A percentile compares a stretch with the other conserved stretches of the same genome.
phyloP scores from a whole-genome alignment of 2,113 vertebrate species.

The Macaca nemestrina region DNA sequence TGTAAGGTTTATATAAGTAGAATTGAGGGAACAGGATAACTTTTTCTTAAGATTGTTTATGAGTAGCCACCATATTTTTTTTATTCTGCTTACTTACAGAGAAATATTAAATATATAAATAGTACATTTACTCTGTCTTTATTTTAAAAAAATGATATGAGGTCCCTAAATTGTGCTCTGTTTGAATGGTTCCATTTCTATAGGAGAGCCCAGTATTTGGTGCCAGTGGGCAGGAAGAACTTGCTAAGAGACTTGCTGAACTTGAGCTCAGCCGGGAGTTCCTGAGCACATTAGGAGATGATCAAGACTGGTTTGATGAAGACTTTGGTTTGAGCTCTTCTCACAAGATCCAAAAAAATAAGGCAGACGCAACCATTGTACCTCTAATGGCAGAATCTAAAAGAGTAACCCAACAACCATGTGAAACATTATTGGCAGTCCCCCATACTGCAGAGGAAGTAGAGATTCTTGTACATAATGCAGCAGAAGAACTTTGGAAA shows the following conservation, averaged over 20 bases:
- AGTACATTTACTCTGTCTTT: conserved; percentile 39
- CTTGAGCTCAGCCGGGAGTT: conserved; percentile 94
- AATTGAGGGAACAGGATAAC: not conserved
- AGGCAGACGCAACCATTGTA: conserved; percentile 84
- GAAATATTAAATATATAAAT: conserved; percentile 43
- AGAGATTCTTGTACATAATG: conserved; percentile 90
- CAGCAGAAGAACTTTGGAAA: conserved; percentile 93
- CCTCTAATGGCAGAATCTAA: conserved; percentile 86
- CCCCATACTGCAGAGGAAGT: conserved; percentile 91
- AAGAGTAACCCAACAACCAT: conserved; percentile 84
- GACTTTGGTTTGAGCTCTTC: conserved; percentile 97
- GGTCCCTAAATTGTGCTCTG: conserved; percentile 1
- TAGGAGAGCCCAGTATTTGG: conserved; percentile 95
- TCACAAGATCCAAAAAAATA: conserved; percentile 88
- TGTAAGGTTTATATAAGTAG: conserved; percentile 14
- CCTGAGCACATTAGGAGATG: conserved; percentile 91
- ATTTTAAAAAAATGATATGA: not conserved
- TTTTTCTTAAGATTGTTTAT: conserved; percentile 34
- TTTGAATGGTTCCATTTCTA: conserved; percentile 35
- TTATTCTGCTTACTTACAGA: conserved; percentile 43
- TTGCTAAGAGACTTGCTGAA: conserved; percentile 94
- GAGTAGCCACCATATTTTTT: conserved; percentile 30
- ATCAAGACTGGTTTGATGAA: conserved; percentile 99
- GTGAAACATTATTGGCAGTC: conserved; percentile 92
- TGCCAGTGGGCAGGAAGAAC: conserved; percentile 93